Percentiles rank a stretch among this genome's conserved stretches.
Evolutionary conservation across 2,888 invertebrate species (phyloP).

Genomic region (Junonia oenone): DNA sequence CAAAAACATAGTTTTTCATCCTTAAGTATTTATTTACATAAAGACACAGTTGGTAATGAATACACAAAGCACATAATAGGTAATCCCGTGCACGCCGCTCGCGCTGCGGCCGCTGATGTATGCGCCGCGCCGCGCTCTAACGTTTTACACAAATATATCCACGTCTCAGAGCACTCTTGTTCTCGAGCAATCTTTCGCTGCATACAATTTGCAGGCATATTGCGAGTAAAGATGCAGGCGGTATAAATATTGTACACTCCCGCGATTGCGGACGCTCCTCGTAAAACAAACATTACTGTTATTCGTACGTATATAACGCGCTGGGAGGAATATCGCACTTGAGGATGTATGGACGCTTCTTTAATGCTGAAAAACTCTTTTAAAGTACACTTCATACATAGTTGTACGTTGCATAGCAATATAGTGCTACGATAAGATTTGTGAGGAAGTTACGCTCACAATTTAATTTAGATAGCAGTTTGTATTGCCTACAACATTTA

Average conservation of each 20-base stretch:
- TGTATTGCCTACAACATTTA: too few relatives aligned
- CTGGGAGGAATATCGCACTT: neutral
- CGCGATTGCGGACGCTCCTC: neutral
- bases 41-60: too few relatives aligned
- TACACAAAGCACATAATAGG: too few relatives aligned
- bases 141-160: slow-evolving; percentile 2
- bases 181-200: slow-evolving; percentile 1
- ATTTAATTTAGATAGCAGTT: too few relatives aligned
- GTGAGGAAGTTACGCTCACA: too few relatives aligned
- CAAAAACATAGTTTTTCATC: too few relatives aligned
- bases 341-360: neutral
- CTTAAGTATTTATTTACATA: too few relatives aligned
- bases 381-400: neutral
- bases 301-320: neutral
- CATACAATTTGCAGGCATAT: slow-evolving; percentile 1
- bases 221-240: slow-evolving; percentile 1
- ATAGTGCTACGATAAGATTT: too few relatives aligned
- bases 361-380: neutral
- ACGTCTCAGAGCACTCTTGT: slow-evolving; percentile 2
- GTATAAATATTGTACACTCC: neutral
- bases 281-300: slow-evolving; percentile 3
- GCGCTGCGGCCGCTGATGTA: neutral
- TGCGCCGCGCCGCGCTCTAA: neutral
- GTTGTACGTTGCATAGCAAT: neutral
- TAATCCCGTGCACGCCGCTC: neutral